These are phyloP conservation scores for Calidris pugnax DNA, from an alignment of 2,113 vertebrate genomes.

Conservation along the genomic window DNA sequence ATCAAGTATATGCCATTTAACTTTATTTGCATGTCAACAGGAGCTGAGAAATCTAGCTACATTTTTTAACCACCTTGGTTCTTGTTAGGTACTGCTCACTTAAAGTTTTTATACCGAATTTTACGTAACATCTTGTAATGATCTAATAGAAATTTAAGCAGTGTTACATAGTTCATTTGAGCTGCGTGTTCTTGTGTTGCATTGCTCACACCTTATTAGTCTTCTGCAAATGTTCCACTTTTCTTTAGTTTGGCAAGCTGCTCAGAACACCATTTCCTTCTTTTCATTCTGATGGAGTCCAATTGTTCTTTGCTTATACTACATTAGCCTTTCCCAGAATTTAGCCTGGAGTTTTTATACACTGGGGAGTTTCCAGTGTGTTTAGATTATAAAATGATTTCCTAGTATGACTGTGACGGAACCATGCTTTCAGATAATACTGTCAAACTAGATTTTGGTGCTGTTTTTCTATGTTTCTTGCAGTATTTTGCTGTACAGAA, in stretches of 20 bases:
- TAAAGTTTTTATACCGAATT: neutral
- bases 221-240: conserved; percentile 67
- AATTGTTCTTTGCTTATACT: conserved; percentile 77
- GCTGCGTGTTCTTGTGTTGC: conserved; percentile 34
- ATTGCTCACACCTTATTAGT: conserved; percentile 42
- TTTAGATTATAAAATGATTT: conserved; percentile 72
- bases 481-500: neutral
- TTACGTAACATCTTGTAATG: neutral
- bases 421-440: conserved; percentile 5
- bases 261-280: conserved; percentile 78
- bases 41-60: neutral
- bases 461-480: neutral
- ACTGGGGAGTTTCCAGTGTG: conserved; percentile 68
- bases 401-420: conserved; percentile 35
- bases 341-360: conserved; percentile 71
- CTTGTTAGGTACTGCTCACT: neutral
- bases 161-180: neutral
- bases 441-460: conserved; percentile 8
- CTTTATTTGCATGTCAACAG: neutral
- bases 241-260: conserved; percentile 71
- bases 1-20: neutral
- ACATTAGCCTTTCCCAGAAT: conserved; percentile 76
- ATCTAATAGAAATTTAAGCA: conserved; percentile 2
- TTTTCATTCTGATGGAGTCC: conserved; percentile 75
- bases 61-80: neutral